Evolutionary conservation across 2,888 invertebrate genomes (phyloP).

Genomic region (Cephus sareptanus): DNA sequence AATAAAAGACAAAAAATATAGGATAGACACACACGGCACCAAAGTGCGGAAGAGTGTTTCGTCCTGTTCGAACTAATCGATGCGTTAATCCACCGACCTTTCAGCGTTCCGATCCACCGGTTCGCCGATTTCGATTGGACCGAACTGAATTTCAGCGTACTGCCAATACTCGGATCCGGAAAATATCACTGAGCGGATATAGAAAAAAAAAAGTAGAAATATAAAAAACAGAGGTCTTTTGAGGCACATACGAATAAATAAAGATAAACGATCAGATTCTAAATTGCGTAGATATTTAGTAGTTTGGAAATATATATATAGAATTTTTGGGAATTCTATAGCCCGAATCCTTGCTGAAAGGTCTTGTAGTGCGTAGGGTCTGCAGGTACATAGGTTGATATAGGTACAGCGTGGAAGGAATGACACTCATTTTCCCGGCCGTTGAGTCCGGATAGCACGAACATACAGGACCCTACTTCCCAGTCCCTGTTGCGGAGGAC

Average conservation of each 20-base stretch:
- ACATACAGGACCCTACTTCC: not conserved
- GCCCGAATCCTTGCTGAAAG: not conserved
- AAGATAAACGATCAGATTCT: not conserved
- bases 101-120: slow-evolving; percentile 14
- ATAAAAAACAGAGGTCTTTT: not conserved
- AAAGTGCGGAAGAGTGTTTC: slow-evolving; percentile 60
- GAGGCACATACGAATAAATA: not conserved
- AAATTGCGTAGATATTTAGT: not conserved
- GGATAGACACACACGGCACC: slow-evolving; percentile 15
- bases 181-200: not conserved
- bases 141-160: not conserved
- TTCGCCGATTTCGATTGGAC: not conserved
- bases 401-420: slow-evolving; percentile 36
- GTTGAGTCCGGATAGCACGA: slow-evolving; percentile 62
- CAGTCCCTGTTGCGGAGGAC: not conserved
- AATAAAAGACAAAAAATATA: not conserved
- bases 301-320: not conserved
- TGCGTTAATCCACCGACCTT: slow-evolving; percentile 49
- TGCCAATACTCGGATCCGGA: not conserved
- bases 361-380: not conserved
- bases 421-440: slow-evolving; percentile 71
- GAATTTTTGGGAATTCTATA: not conserved
- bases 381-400: not conserved
- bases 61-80: slow-evolving; percentile 55
- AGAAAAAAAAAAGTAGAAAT: not conserved